phyloP scores from a whole-genome alignment of 2,113 vertebrate genomes.

The Pedionomus torquatus region DNA sequence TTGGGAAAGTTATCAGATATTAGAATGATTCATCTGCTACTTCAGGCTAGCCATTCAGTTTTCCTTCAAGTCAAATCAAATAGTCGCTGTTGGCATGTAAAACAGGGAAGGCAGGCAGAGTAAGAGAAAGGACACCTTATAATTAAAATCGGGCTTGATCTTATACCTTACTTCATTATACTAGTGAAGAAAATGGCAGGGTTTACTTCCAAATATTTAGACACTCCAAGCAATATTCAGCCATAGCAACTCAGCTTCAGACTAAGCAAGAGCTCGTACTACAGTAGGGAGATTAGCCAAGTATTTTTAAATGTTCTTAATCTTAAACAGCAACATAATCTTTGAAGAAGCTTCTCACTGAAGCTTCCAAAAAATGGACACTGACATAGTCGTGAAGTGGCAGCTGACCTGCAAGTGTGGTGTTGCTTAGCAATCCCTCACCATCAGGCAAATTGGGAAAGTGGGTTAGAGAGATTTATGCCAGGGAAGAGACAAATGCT shows the following conservation, averaged over 20 bases:
- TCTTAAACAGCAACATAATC: neutral
- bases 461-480: neutral
- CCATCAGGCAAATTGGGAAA: neutral
- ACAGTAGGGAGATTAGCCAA: neutral
- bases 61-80: constrained; percentile 49
- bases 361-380: neutral
- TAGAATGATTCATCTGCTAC: constrained; percentile 53
- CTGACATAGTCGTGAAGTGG: neutral
- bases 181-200: constrained; percentile 14
- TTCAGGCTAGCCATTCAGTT: constrained; percentile 18
- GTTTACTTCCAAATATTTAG: constrained; percentile 44
- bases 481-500: neutral
- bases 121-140: constrained; percentile 19
- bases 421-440: constrained; percentile 24
- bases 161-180: neutral
- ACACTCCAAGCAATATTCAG: neutral
- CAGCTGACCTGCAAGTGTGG: constrained; percentile 14
- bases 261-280: neutral
- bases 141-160: constrained; percentile 42
- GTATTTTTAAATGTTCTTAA: constrained; percentile 16
- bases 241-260: neutral
- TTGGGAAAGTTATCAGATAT: constrained; percentile 37
- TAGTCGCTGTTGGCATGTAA: constrained; percentile 29
- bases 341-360: neutral
- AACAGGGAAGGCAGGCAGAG: constrained; percentile 23